Evolutionary conservation across 2,888 invertebrate genomes (phyloP).

Genomic region (Calameuta filiformis): DNA sequence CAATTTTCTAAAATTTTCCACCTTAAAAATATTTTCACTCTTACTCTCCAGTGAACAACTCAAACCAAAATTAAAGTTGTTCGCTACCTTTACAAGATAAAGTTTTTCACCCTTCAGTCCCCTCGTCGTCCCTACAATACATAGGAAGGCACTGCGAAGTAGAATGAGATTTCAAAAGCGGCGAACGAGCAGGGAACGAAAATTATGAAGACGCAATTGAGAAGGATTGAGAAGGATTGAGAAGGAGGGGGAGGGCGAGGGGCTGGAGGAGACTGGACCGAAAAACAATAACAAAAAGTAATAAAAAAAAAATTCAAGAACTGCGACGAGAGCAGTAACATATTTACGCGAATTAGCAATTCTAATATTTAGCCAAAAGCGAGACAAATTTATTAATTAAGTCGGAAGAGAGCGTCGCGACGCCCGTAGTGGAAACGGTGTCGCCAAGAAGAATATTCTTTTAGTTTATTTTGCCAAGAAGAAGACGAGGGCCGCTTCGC

Average conservation of each 20-base stretch:
- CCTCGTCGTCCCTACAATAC: too few relatives aligned
- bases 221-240: not conserved
- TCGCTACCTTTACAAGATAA: too few relatives aligned
- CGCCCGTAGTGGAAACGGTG: not conserved
- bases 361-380: slow-evolving; percentile 47
- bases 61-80: not conserved
- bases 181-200: too few relatives aligned
- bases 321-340: slow-evolving; percentile 19
- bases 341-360: slow-evolving; percentile 53
- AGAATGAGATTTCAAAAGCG: too few relatives aligned
- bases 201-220: too few relatives aligned
- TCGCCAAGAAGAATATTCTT: not conserved
- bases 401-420: slow-evolving; percentile 21
- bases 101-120: too few relatives aligned
- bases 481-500: not conserved
- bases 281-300: not conserved
- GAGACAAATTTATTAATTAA: slow-evolving; percentile 54
- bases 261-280: not conserved
- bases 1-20: slow-evolving; percentile 16
- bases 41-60: not conserved
- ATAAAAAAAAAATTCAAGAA: not conserved
- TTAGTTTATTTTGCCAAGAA: not conserved
- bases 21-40: too few relatives aligned
- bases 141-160: too few relatives aligned
- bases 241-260: not conserved